These are phyloP conservation scores for Acinonyx jubatus DNA, from an alignment of 2,113 vertebrate species.

Conservation along the genomic window DNA sequence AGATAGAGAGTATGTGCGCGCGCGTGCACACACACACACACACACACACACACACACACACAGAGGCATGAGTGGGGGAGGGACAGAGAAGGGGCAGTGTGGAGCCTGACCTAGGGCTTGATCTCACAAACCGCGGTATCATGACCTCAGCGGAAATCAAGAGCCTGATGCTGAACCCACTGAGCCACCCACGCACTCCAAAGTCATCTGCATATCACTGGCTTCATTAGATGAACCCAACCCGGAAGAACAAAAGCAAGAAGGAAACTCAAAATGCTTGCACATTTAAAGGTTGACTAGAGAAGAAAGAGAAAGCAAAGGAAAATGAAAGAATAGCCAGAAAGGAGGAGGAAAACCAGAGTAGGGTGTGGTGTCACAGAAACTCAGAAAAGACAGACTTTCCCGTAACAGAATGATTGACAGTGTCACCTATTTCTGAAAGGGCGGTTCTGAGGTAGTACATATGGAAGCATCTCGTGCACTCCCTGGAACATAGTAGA, in stretches of 20 bases:
- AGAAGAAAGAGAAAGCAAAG: background rate
- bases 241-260: background rate
- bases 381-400: background rate
- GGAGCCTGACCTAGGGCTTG: too few relatives aligned
- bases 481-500: background rate
- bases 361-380: background rate
- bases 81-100: too few relatives aligned
- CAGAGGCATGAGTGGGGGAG: too few relatives aligned
- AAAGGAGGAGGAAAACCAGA: background rate
- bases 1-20: too few relatives aligned
- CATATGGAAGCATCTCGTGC: background rate
- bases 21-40: accelerated
- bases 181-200: too few relatives aligned
- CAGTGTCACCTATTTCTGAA: background rate
- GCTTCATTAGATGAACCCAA: background rate
- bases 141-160: too few relatives aligned
- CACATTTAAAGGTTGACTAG: background rate
- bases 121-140: too few relatives aligned
- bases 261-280: background rate
- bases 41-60: too few relatives aligned
- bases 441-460: background rate
- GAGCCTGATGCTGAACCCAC: too few relatives aligned
- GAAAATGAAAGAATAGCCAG: background rate
- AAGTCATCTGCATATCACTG: background rate
- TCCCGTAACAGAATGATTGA: background rate